Evolutionary conservation across 2,797 vertebrate species (phyloP).

Genomic region (Gadopsis marmoratus): DNA sequence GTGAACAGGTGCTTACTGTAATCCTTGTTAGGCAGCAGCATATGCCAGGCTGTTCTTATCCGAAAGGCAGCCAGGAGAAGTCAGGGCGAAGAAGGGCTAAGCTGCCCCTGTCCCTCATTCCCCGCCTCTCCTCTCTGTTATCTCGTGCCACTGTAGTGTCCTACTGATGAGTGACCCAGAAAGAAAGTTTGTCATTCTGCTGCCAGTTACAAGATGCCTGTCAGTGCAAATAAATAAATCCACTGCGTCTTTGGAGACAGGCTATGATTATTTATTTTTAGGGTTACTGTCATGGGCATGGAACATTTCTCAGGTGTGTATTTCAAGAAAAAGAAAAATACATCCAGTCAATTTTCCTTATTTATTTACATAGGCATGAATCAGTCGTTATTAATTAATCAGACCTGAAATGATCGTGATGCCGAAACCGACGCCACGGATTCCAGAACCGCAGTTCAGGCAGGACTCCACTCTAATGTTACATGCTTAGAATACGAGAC

Average conservation of each 20-base stretch:
- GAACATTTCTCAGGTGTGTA: not conserved
- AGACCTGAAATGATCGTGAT: not conserved
- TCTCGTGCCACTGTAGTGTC: constrained; percentile 55
- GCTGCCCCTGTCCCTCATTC: constrained; percentile 50
- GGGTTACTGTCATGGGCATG: not conserved
- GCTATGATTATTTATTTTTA: not conserved
- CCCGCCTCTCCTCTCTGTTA: constrained; percentile 41
- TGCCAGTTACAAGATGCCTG: constrained; percentile 9
- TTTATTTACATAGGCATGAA: constrained; percentile 12
- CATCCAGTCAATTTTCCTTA: not conserved
- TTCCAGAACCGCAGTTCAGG: not conserved
- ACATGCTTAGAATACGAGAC: constrained; percentile 6
- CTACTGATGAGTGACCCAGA: constrained; percentile 63
- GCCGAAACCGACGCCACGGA: not conserved
- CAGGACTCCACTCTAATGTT: not conserved
- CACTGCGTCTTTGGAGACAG: not conserved
- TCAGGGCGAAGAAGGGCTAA: constrained; percentile 62
- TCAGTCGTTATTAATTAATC: constrained; percentile 21
- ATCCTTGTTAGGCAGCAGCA: constrained; percentile 77
- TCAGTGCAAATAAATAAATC: constrained; percentile 24
- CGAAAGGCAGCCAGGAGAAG: constrained; percentile 69
- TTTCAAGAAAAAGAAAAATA: not conserved
- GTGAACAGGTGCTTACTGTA: constrained; percentile 77
- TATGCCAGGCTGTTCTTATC: constrained; percentile 75
- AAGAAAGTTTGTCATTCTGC: constrained; percentile 46